phyloP scores from a whole-genome alignment of 1,140 invertebrate genomes.

The Danaus plexippus region DNA sequence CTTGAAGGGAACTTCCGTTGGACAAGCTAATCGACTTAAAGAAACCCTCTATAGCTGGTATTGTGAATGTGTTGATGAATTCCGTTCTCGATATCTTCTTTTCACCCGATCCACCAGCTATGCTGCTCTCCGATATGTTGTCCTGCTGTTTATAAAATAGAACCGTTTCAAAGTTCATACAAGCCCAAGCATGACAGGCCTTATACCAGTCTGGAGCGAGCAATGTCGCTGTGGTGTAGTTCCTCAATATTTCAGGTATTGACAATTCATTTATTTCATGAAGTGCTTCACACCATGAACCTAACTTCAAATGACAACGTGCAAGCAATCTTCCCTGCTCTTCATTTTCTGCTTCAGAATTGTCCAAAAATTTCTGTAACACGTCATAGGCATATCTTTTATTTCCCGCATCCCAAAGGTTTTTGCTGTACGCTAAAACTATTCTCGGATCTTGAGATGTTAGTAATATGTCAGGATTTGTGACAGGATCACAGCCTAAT shows the following conservation, averaged over 20 bases:
- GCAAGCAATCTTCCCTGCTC: conserved; percentile 82
- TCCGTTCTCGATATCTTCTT: conserved; percentile 56
- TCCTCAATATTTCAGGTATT: conserved; percentile 87
- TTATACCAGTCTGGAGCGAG: conserved; percentile 93
- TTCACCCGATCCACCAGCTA: conserved; percentile 43
- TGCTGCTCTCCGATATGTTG: conserved; percentile 42
- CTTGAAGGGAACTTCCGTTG: conserved; percentile 94
- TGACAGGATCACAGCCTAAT: conserved; percentile 84
- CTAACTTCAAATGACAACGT: conserved; percentile 90
- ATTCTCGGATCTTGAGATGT: conserved; percentile 85
- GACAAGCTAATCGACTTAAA: conserved; percentile 94
- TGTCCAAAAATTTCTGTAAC: conserved; percentile 84
- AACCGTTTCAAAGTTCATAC: conserved; percentile 98
- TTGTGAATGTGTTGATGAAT: conserved; percentile 87
- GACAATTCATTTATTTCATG: conserved; percentile 86
- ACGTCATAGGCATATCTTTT: conserved; percentile 83
- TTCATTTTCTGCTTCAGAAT: conserved; percentile 75
- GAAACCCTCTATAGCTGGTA: conserved; percentile 97
- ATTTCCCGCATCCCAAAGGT: conserved; percentile 90
- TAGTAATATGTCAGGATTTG: conserved; percentile 76
- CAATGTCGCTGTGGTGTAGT: conserved; percentile 89
- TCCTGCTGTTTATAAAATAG: conserved; percentile 88
- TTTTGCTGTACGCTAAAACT: conserved; percentile 94
- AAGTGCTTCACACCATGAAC: conserved; percentile 90
- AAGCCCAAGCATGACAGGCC: conserved; percentile 98